Conservation (phyloP, 1,140 invertebrate genomes). For the Panagrolaimus sp. region DNA sequence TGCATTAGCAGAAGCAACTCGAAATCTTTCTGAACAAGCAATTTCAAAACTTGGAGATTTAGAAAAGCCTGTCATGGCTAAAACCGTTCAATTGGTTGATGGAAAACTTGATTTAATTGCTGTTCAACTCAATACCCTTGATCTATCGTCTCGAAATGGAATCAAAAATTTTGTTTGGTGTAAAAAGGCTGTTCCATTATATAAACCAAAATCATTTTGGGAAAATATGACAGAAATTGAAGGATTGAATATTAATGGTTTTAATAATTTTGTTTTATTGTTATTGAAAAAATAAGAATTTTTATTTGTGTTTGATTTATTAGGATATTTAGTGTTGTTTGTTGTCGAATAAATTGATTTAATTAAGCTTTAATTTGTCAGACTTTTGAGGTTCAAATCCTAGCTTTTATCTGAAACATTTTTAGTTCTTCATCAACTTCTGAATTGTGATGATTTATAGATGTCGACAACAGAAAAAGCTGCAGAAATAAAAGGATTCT, state of each 20-base stretch:
- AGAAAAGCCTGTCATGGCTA: conserved; percentile 34
- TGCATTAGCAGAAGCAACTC: conserved; percentile 48
- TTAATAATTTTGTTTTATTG: conserved; percentile 46
- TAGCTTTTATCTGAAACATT: no score
- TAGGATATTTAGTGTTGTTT: conserved; percentile 13
- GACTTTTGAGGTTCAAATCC: no score
- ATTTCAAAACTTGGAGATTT: conserved; percentile 18
- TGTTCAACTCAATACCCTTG: conserved; percentile 51
- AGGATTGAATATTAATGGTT: conserved; percentile 47
- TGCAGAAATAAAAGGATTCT: background rate
- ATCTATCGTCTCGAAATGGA: conserved; percentile 31
- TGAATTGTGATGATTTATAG: no score
- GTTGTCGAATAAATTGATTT: conserved; percentile 25
- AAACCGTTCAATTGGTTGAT: conserved; percentile 51
- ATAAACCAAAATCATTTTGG: conserved; percentile 47
- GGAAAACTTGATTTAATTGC: conserved; percentile 53
- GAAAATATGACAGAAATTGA: conserved; percentile 48
- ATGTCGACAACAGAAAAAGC: no score
- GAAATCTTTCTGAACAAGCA: conserved; percentile 9
- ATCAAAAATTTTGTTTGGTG: conserved; percentile 56
- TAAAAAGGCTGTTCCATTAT: conserved; percentile 51
- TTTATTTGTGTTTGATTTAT: conserved; percentile 35
- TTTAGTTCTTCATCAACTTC: no score
- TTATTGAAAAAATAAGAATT: conserved; percentile 30
- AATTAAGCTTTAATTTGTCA: background rate